Percentiles rank a stretch among this genome's conserved stretches.
Evolutionary conservation across 1,140 invertebrate species (phyloP).

Genomic region (Scaptomyza graminum): DNA sequence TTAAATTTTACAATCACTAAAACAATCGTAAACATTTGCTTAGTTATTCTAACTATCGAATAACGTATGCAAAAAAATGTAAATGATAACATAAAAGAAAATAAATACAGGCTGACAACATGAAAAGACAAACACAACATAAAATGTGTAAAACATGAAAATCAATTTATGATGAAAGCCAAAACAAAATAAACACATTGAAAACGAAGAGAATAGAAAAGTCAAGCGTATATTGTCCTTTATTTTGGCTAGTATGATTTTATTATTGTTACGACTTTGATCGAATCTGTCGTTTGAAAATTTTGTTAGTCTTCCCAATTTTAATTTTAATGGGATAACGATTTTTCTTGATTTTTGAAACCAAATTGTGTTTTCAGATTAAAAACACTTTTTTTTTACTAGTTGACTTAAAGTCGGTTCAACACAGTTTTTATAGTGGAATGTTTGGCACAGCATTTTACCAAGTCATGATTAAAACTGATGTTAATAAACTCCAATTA

Average conservation of each 20-base stretch:
- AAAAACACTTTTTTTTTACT: too few relatives aligned
- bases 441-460: too few relatives aligned
- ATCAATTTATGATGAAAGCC: slow-evolving; percentile 58
- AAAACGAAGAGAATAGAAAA: not conserved
- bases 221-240: not conserved
- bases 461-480: too few relatives aligned
- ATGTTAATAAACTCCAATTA: too few relatives aligned
- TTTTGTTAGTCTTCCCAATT: too few relatives aligned
- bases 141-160: slow-evolving; percentile 54
- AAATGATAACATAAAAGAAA: slow-evolving; percentile 18
- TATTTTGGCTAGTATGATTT: not conserved
- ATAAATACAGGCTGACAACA: slow-evolving; percentile 41
- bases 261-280: not conserved
- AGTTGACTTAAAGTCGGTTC: too few relatives aligned
- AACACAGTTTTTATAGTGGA: not conserved
- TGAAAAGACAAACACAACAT: slow-evolving; percentile 39
- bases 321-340: too few relatives aligned
- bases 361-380: too few relatives aligned
- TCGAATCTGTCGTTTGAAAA: not conserved
- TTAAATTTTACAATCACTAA: too few relatives aligned
- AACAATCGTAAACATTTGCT: slow-evolving; percentile 53
- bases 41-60: slow-evolving; percentile 53
- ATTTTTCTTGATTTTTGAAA: too few relatives aligned
- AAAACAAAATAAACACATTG: slow-evolving; percentile 45
- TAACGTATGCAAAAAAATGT: slow-evolving; percentile 29